Percentiles rank a stretch among this genome's conserved stretches.
Evolutionary conservation across 2,113 vertebrate genomes (phyloP).

Genomic region (Megatriorchis doriae): DNA sequence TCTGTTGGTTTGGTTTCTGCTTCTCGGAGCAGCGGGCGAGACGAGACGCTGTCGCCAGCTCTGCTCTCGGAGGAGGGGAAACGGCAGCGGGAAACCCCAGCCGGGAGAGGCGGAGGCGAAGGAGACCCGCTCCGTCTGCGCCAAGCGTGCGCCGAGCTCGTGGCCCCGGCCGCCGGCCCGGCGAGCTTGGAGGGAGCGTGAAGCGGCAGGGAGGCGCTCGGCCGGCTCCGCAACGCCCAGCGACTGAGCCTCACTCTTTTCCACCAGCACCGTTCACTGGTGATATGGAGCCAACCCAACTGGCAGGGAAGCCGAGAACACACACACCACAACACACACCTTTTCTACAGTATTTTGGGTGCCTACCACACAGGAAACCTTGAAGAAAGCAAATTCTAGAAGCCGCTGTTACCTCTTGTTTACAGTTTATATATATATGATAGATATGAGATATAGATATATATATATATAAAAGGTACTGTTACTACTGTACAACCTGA

Average conservation of each 20-base stretch:
- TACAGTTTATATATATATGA: conserved; percentile 93
- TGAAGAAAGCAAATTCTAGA: conserved; percentile 83
- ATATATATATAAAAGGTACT: conserved; percentile 84
- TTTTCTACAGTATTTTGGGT: conserved; percentile 86
- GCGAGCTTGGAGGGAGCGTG: conserved; percentile 54
- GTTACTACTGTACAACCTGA: conserved; percentile 97
- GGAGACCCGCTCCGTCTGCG: not conserved
- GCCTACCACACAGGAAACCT: conserved; percentile 86
- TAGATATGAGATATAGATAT: conserved; percentile 75
- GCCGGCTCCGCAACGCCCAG: conserved; percentile 65
- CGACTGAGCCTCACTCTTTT: conserved; percentile 77
- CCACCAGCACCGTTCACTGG: conserved; percentile 76
- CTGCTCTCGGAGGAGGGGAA: not conserved
- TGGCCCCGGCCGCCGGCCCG: conserved; percentile 56
- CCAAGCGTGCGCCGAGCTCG: not conserved
- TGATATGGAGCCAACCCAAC: conserved; percentile 56
- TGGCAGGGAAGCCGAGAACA: conserved; percentile 67
- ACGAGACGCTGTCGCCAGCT: conserved; percentile 3
- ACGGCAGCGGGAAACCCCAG: not conserved
- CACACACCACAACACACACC: conserved; percentile 64
- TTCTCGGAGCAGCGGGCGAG: conserved; percentile 65
- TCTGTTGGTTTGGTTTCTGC: conserved; percentile 78
- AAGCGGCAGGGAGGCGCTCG: conserved; percentile 24
- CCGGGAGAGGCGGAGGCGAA: not conserved
- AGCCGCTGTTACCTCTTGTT: conserved; percentile 94